These are phyloP conservation scores for Luscinia luscinia DNA, from an alignment of 2,797 vertebrate genomes.

Conservation along the genomic window DNA sequence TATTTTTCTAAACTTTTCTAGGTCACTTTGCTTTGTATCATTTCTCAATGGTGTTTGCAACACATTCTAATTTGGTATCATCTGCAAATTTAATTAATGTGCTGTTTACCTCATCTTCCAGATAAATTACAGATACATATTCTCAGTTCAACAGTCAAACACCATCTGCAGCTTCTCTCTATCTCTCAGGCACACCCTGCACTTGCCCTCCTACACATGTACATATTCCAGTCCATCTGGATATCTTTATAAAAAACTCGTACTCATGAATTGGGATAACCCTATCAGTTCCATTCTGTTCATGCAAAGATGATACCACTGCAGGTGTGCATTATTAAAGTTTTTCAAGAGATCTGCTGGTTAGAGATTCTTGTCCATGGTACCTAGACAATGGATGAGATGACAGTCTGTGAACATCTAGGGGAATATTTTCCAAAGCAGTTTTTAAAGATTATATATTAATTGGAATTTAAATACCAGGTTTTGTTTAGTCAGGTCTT, in stretches of 20 bases:
- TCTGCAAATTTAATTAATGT: conserved; percentile 71
- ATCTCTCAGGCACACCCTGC: conserved; percentile 29
- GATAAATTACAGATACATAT: conserved; percentile 69
- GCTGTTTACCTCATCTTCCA: conserved; percentile 67
- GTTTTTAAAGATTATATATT: neutral
- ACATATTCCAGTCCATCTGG: conserved; percentile 47
- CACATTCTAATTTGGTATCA: conserved; percentile 53
- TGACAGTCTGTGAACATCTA: neutral
- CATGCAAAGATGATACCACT: neutral
- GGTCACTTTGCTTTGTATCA: conserved; percentile 55
- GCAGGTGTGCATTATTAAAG: neutral
- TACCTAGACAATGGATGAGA: neutral
- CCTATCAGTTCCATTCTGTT: neutral
- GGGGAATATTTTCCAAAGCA: neutral
- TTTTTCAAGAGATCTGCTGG: neutral
- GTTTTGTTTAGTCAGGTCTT: neutral
- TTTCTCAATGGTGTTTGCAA: conserved; percentile 42
- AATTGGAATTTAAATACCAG: neutral
- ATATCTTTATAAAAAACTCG: conserved; percentile 36
- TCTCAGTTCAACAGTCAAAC: conserved; percentile 71
- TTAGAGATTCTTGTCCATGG: neutral
- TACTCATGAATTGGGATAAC: neutral
- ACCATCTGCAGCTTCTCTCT: conserved; percentile 56
- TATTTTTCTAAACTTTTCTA: conserved; percentile 35
- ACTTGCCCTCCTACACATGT: conserved; percentile 25